A percentile compares a stretch with the other conserved stretches of the same genome.
Conservation (phyloP, 2,888 invertebrate genomes). For the Scaptomyza flava region DNA sequence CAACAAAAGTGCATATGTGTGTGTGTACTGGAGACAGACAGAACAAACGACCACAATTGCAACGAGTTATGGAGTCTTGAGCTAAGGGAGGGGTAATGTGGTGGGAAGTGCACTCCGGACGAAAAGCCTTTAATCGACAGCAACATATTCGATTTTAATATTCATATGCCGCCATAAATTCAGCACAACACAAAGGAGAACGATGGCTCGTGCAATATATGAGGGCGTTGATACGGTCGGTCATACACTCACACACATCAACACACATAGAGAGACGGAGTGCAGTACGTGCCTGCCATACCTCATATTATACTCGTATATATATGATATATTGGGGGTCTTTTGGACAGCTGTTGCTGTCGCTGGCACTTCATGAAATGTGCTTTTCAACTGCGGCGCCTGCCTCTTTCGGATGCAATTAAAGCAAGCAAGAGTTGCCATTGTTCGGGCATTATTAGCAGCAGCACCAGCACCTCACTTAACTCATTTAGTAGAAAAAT, state of each 20-base stretch:
- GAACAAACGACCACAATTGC: constrained; percentile 61
- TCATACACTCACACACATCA: constrained; percentile 21
- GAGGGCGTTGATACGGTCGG: constrained; percentile 69
- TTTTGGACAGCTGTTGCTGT: constrained; percentile 51
- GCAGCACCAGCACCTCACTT: not conserved
- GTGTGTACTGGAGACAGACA: constrained; percentile 15
- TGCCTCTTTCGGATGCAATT: constrained; percentile 40
- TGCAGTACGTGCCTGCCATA: constrained; percentile 24
- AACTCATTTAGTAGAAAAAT: constrained; percentile 24
- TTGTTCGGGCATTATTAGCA: constrained; percentile 23
- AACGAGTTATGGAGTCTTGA: constrained; percentile 13
- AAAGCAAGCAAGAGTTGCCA: constrained; percentile 29
- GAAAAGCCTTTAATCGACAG: constrained; percentile 82
- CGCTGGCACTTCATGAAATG: constrained; percentile 58
- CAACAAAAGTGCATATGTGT: constrained; percentile 11
- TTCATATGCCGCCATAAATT: constrained; percentile 82
- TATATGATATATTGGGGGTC: constrained; percentile 47
- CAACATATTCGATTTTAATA: constrained; percentile 83
- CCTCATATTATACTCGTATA: constrained; percentile 24
- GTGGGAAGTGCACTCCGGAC: constrained; percentile 46
- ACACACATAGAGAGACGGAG: not conserved
- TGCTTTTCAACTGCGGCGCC: constrained; percentile 43
- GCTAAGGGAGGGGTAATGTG: not conserved
- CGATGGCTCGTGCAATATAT: constrained; percentile 53
- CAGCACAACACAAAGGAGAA: constrained; percentile 54